These are phyloP conservation scores for Nerophis ophidion DNA, from an alignment of 2,113 vertebrate genomes.

Conservation along the genomic window DNA sequence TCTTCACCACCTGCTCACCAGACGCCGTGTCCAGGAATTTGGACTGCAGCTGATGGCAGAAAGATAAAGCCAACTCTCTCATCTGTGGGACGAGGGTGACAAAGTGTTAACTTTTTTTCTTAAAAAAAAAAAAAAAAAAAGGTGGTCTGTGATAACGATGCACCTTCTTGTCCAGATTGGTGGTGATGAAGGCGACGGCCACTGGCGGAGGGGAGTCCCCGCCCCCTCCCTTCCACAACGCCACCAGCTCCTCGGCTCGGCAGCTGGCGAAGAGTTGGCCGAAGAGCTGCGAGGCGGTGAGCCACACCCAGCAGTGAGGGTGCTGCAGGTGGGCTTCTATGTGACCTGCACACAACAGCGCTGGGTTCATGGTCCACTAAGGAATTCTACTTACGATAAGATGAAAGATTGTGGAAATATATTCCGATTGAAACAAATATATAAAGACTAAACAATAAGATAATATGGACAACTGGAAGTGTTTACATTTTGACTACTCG, in stretches of 20 bases:
- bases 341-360: conserved; percentile 66
- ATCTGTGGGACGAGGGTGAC: conserved; percentile 68
- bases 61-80: conserved; percentile 82
- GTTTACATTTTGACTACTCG: too few relatives aligned
- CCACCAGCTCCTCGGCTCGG: conserved; percentile 81
- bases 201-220: conserved; percentile 28
- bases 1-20: conserved; percentile 97
- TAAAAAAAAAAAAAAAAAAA: too few relatives aligned
- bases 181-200: conserved; percentile 71
- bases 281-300: conserved; percentile 88
- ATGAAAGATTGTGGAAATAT: too few relatives aligned
- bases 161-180: conserved; percentile 82
- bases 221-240: conserved; percentile 59
- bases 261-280: conserved; percentile 87
- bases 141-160: background rate
- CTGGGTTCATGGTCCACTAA: too few relatives aligned
- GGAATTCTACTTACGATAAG: too few relatives aligned
- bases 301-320: conserved; percentile 95
- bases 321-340: conserved; percentile 84
- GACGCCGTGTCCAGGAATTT: conserved; percentile 82
- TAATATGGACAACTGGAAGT: too few relatives aligned
- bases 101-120: background rate
- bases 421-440: too few relatives aligned
- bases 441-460: too few relatives aligned
- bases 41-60: conserved; percentile 89